Base-by-base conservation (phyloP, 2,888 invertebrate species). In the Taenaris catops region DNA sequence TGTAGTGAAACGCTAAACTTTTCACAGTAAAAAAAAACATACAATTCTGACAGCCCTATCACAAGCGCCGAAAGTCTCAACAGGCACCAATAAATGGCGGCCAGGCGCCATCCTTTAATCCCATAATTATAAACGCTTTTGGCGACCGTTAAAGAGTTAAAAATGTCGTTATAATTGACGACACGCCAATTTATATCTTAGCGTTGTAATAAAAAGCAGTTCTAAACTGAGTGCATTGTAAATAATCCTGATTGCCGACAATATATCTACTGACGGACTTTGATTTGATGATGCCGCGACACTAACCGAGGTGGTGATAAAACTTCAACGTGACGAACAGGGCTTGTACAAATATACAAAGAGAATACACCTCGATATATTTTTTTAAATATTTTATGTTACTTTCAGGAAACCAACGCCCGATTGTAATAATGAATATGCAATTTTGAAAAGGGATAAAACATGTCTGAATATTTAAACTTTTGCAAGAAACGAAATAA, bases 171-270 rank as follows among this genome's bases (percentile, higher is more conserved):
- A 60, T 63, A 65, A 63, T 59, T 59, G 63, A 61, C 52, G 61
- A 65, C 55, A 65, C 60, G 62, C 55, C 64, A 63, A 59, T 62
- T 42, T 44, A 44, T 35, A 33, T 54, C 57, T 51, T 51, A 48
- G 48, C 48, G 46, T 55, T 51, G 62, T 58, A 58, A 58, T 68
- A 66, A 65, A 68, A 53, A 48, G 53, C 55, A 51, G 56, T 53
- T 53, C 45, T 44, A 50, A 48, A 45, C 36, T 27, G 41, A 43
- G 44, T 40, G 41, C 39, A 49, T 46, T 50, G 53, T 61, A 60
- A 60, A 61, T 73, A 61, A 74, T 48, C 44, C 52, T 44, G 61
- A 70, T 71, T 67, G 69, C 64, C 51, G 57, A 55, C 67, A 60
- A 66, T 72, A 73, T 71, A 73, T 60, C 55, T 50, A 49, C 46